Evolutionary conservation across 2,113 vertebrate genomes (phyloP), one percentile per base, ranked within the genome.

Genomic region (Catharus fuscescens): DNA sequence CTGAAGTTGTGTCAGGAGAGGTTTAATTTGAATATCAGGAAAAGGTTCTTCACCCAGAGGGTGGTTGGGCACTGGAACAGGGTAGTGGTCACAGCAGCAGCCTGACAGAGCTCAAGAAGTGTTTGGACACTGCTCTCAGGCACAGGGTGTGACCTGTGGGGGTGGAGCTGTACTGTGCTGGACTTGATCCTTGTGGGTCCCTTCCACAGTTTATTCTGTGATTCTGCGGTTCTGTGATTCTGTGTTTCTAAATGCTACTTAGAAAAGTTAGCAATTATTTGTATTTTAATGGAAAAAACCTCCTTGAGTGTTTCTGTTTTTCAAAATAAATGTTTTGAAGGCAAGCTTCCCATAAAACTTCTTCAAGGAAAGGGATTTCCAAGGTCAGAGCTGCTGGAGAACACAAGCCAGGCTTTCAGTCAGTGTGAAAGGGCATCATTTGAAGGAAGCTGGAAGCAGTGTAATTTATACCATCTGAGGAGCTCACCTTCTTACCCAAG

Each of bases 291-390:
- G 56, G 64, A 60, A 61, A 59, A 42, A 56, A 3, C 25, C 36
- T 86, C 7, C 69, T 40, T 1, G 3, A 56, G 29, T 85, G 48
- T 5, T 36, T 91, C 32, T 45, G 53, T 86, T 34, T 60, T 66
- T 50, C 44, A 77, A 89, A 91, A 52, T 3, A 67, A 80, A 71
- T 32, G 12, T 52, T 54, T 73, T 79, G 10, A 91, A 95, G 47
- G 20, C 3, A 47, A 87, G 7, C 7, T 72, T 91, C 89, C 67
- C 44, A 73, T 52, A 59, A 60, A 83, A 65, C 2, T 3, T 77
- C 40, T 89, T 91, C 31, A 87, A 50, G 65, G n/a, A 91, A 65
- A 81, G 29, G 26, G n/a, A 76, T 91, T 95, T 93, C 57, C 56
- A 47, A 87, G 70, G 73, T 84, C 86, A 79, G 70, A 76, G n/a